Conservation (phyloP, 2,113 vertebrate species). For the Hyla sarda region DNA sequence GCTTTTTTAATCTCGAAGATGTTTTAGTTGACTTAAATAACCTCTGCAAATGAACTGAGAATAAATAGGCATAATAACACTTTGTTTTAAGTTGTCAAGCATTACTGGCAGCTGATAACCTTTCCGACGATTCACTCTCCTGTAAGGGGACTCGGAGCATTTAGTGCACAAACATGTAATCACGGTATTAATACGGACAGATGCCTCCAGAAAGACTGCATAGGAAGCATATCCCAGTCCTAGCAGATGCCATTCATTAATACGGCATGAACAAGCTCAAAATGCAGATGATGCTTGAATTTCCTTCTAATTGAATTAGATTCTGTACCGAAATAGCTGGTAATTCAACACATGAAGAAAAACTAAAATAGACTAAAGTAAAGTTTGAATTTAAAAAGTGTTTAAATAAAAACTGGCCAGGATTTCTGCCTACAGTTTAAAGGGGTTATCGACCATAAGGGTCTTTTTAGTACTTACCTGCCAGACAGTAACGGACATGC, state of each 20-base stretch:
- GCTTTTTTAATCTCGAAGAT: neutral
- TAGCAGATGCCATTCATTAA: conserved; percentile 52
- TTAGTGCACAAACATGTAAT: conserved; percentile 15
- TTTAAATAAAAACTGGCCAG: too few species aligned
- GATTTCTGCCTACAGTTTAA: too few species aligned
- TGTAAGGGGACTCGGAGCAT: neutral
- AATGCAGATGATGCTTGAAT: conserved; percentile 26
- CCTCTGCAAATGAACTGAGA: neutral
- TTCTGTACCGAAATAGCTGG: conserved; percentile 1
- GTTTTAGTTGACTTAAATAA: conserved; percentile 27
- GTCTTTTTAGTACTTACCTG: too few species aligned
- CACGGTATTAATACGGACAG: conserved; percentile 24
- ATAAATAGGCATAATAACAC: neutral
- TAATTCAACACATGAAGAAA: neutral
- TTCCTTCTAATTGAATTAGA: conserved; percentile 22
- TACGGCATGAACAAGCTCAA: conserved; percentile 43
- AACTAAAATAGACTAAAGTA: too few species aligned
- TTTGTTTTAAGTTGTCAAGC: conserved; percentile 20
- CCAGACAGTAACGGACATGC: too few species aligned
- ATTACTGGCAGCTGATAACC: conserved; percentile 17
- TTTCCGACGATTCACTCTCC: conserved; percentile 7
- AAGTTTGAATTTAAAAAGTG: too few species aligned
- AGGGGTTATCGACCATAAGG: too few species aligned
- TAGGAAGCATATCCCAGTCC: conserved; percentile 6
- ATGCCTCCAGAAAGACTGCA: conserved; percentile 30